These are phyloP conservation scores for Rhynchopsitta pachyrhyncha DNA, from an alignment of 2,113 vertebrate species.

Conservation along the genomic window DNA sequence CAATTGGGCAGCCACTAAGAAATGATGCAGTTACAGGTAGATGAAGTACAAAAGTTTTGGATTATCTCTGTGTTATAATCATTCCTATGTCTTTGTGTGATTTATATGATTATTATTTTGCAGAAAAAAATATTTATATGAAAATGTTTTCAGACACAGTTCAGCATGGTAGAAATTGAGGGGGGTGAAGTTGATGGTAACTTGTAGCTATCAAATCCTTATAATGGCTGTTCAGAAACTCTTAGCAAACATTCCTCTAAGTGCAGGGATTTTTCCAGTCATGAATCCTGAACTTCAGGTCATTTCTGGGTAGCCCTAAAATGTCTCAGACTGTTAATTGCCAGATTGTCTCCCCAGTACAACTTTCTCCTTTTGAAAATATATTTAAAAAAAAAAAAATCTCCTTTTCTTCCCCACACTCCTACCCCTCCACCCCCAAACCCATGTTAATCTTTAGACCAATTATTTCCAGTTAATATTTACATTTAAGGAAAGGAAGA, in stretches of 20 bases:
- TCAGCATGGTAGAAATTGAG: neutral
- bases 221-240: neutral
- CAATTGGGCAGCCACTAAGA: neutral
- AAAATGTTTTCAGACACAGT: neutral
- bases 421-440: neutral
- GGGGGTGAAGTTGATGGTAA: neutral
- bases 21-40: neutral
- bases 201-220: neutral
- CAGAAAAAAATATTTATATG: neutral
- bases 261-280: neutral
- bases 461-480: neutral
- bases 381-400: neutral
- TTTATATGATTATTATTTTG: neutral
- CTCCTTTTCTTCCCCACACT: neutral
- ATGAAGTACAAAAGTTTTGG: neutral
- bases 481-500: neutral
- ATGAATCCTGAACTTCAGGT: neutral
- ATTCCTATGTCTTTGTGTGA: neutral
- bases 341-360: neutral
- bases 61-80: neutral
- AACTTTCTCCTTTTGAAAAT: neutral
- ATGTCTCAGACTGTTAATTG: neutral
- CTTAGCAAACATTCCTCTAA: neutral
- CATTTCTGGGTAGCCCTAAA: neutral
- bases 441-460: neutral